These are phyloP conservation scores for Pegea sp. DNA, from an alignment of 23 tunicate species.

Conservation along the genomic window DNA sequence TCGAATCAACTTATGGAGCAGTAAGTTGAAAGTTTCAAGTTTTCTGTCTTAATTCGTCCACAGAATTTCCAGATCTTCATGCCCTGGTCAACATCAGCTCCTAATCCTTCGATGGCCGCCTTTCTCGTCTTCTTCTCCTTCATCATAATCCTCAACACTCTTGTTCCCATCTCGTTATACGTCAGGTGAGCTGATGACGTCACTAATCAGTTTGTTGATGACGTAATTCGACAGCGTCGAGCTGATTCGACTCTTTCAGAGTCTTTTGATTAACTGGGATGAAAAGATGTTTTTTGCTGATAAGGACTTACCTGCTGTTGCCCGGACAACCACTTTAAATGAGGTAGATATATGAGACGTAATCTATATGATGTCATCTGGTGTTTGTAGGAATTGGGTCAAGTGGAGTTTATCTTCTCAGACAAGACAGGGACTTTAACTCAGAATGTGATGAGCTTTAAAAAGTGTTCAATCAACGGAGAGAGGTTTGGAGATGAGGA, in stretches of 20 bases:
- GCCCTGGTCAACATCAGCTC: conserved; percentile 55
- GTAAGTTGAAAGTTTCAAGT: conserved; percentile 11
- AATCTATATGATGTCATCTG: not conserved
- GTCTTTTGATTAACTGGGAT: conserved; percentile 88
- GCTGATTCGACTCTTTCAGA: conserved; percentile 83
- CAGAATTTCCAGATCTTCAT: conserved; percentile 50
- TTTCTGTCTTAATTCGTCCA: not conserved
- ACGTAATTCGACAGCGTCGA: conserved; percentile 37
- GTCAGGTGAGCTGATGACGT: conserved; percentile 33
- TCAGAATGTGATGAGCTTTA: conserved; percentile 89
- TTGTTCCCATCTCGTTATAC: conserved; percentile 96
- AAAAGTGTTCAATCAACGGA: conserved; percentile 65
- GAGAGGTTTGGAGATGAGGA: conserved; percentile 51
- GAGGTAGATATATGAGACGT: conserved; percentile 17
- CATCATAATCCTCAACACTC: conserved; percentile 83
- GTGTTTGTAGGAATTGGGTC: conserved; percentile 61
- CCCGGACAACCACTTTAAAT: conserved; percentile 85
- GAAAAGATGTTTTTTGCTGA: conserved; percentile 56
- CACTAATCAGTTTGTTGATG: not conserved
- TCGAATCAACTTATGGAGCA: conserved; percentile 42
- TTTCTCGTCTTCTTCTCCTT: conserved; percentile 91
- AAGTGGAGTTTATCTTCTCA: conserved; percentile 72
- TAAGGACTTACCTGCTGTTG: conserved; percentile 70
- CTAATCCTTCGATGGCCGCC: conserved; percentile 54
- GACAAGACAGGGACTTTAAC: conserved; percentile 99